A percentile compares a stretch with the other conserved stretches of the same genome.
Conservation (phyloP, 2,888 invertebrate species). For the Leptogaster cylindrica region DNA sequence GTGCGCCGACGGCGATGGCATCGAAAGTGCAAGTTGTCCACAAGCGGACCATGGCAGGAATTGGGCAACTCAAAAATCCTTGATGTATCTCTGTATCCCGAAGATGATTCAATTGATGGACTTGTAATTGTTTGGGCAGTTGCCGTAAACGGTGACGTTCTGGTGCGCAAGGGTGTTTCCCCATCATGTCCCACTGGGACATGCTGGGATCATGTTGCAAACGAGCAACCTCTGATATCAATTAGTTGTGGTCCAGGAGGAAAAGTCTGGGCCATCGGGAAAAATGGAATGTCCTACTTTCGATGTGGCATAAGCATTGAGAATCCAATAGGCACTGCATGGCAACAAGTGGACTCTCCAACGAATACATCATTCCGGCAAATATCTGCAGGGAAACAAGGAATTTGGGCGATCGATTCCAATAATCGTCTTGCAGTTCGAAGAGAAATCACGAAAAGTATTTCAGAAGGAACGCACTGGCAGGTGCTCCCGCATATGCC, state of each 20-base stretch:
- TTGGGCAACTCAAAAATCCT: conserved; percentile 84
- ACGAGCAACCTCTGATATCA: conserved; percentile 79
- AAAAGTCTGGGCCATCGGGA: conserved; percentile 84
- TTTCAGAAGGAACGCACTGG: conserved; percentile 87
- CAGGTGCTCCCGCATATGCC: conserved; percentile 70
- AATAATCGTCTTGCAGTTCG: conserved; percentile 77
- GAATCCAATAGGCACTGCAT: conserved; percentile 72
- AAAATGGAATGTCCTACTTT: conserved; percentile 82
- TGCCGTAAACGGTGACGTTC: conserved; percentile 84
- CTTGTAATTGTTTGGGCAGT: conserved; percentile 80
- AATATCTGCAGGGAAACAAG: conserved; percentile 73
- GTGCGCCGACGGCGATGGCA: conserved; percentile 85
- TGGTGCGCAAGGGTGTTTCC: conserved; percentile 80
- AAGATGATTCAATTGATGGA: conserved; percentile 56
- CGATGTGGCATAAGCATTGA: conserved; percentile 75
- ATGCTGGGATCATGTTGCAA: conserved; percentile 64
- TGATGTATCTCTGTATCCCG: conserved; percentile 78
- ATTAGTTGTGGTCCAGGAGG: conserved; percentile 72
- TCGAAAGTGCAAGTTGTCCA: conserved; percentile 79
- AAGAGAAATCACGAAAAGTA: conserved; percentile 75
- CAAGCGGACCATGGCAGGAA: conserved; percentile 88
- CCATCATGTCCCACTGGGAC: conserved; percentile 74
- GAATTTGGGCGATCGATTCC: conserved; percentile 83
- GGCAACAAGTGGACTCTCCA: conserved; percentile 81
- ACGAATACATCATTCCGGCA: conserved; percentile 73